These are phyloP conservation scores for Panulirus ornatus DNA, from an alignment of 1,140 invertebrate genomes.

Conservation along the genomic window DNA sequence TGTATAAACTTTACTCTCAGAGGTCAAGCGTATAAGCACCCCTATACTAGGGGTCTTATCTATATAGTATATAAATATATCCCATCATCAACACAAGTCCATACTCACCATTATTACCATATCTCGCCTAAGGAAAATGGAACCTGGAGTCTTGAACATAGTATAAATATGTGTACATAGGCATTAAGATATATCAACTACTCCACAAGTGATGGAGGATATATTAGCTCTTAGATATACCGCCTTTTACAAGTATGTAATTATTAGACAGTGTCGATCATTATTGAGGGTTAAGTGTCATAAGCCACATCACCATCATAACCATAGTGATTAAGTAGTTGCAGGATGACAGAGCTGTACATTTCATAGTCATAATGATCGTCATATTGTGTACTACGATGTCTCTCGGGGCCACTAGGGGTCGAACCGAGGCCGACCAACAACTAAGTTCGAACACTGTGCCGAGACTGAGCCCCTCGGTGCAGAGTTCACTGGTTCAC, in stretches of 20 bases:
- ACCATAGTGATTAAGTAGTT: background rate
- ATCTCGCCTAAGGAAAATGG: background rate
- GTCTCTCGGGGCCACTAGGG: background rate
- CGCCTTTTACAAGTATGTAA: slow-evolving; percentile 8
- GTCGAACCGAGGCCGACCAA: background rate
- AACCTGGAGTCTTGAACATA: slow-evolving; percentile 45
- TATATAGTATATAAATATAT: background rate
- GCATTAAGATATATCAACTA: slow-evolving; percentile 15
- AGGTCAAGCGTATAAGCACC: background rate
- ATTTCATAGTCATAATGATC: background rate
- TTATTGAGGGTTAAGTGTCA: background rate
- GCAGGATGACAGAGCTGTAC: background rate
- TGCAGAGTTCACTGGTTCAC: slow-evolving; percentile 31
- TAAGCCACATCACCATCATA: background rate
- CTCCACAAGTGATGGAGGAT: background rate
- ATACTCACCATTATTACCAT: background rate
- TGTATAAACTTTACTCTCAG: background rate
- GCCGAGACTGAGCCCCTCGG: slow-evolving; percentile 63
- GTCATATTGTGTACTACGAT: background rate
- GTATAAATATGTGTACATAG: slow-evolving; percentile 56
- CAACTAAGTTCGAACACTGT: slow-evolving; percentile 27
- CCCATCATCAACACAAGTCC: background rate
- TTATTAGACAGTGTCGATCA: background rate
- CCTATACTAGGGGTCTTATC: background rate
- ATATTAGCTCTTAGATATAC: slow-evolving; percentile 22